Base-by-base conservation (phyloP, 2,113 vertebrate genomes). In the Sphyrna mokarran region DNA sequence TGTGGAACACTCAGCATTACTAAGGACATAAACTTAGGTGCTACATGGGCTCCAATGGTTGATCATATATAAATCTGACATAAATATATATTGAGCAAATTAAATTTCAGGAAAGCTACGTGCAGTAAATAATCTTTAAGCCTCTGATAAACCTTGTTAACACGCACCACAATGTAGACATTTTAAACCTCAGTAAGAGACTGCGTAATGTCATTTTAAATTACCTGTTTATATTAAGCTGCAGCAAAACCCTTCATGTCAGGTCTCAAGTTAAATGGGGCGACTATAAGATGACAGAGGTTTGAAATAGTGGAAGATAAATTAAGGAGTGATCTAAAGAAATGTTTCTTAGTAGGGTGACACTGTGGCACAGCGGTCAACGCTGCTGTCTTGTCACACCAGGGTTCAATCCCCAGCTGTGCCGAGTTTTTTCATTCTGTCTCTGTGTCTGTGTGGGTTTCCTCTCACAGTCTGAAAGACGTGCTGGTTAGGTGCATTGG, bases 21-120 rank as follows among this genome's bases (percentile, higher is more conserved):
- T 29, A 1, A 10, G 43, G 40, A 70, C 70, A 76, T 95, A 43
- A 72, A 95, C 7, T 43, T 72, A 54, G 10, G 37, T 48, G 11
- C 43, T 54, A 43, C 20, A 54, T 33, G 72, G 94, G 76, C 43
- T 95, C 14, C 23, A 13, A 18, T 33, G 37, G 40, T 76, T 48
- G 40, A 72, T 70, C 26, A 18, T 95, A 29, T 72, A 54, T 72
- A 95, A 95, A 95, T 54, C 94, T 72, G 37, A 43, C 94, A 76
- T 95, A 95, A 95, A 95, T 54, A 72, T 72, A 95, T 43, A 70
- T 29, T 29, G 40, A 95, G 14, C 94, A 95, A 95, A 95, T 95
- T 95, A 95, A 69, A 68, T 95, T 72, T 95, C 70, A 72, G 93
- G 68, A n/a, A 23, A 26, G 68, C 9, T 70, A 94, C 40, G 48